phyloP scores from a whole-genome alignment of 2,888 invertebrate genomes.

The Caenorhabditis imperialis region DNA sequence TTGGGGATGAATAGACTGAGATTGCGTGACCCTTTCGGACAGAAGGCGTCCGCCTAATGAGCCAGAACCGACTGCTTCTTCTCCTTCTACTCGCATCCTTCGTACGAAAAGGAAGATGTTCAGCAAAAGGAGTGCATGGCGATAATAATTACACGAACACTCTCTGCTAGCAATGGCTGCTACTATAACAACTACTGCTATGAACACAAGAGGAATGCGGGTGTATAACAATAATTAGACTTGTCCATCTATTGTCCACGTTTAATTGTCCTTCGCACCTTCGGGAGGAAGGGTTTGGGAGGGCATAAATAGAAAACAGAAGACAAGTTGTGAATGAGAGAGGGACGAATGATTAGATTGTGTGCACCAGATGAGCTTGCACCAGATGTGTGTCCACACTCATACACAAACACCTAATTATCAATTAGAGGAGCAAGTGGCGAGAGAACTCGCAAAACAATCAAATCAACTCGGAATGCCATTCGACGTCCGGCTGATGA shows the following conservation, averaged over 20 bases:
- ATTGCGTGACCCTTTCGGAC: conserved; percentile 52
- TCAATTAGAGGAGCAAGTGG: conserved; percentile 37
- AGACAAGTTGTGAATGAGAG: background rate
- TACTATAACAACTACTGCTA: conserved; percentile 11
- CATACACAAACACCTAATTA: conserved; percentile 52
- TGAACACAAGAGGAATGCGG: conserved; percentile 14
- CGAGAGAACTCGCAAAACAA: conserved; percentile 45
- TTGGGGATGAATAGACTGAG: conserved; percentile 49
- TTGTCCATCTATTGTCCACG: conserved; percentile 38
- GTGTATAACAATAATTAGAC: conserved; percentile 47
- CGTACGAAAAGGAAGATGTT: conserved; percentile 6
- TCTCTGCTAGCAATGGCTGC: conserved; percentile 16
- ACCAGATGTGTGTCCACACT: conserved; percentile 44
- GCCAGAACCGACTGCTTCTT: conserved; percentile 44
- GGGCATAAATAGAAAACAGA: conserved; percentile 28
- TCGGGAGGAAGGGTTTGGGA: background rate
- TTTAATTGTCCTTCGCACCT: conserved; percentile 51
- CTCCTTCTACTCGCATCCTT: background rate
- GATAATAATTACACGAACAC: conserved; percentile 36
- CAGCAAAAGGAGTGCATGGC: conserved; percentile 15
- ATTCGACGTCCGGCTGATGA: conserved; percentile 28
- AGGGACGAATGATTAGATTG: conserved; percentile 15
- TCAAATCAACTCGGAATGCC: conserved; percentile 43
- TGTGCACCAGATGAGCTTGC: conserved; percentile 35
- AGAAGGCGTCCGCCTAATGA: conserved; percentile 49